Percentiles rank a stretch among this genome's conserved stretches.
Evolutionary conservation across 1,140 invertebrate species (phyloP).

Genomic region (Amyelois transitella): DNA sequence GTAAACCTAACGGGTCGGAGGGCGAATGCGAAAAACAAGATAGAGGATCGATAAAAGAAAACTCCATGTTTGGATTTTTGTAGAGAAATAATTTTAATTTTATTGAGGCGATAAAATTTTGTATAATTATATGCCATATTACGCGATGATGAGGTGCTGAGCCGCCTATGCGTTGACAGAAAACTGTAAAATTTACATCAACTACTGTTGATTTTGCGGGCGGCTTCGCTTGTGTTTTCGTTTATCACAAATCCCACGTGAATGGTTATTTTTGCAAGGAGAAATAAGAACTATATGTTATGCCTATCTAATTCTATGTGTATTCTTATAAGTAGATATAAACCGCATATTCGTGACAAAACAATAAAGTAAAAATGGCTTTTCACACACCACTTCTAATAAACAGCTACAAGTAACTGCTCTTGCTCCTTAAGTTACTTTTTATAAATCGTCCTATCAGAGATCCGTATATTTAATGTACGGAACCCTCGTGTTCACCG

Average conservation of each 20-base stretch:
- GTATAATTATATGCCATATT: conserved; percentile 1
- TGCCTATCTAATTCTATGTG: background rate
- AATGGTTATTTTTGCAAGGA: too few relatives aligned
- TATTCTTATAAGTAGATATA: too few relatives aligned
- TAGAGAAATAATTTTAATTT: conserved; percentile 4
- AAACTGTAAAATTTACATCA: background rate
- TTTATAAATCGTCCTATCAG: background rate
- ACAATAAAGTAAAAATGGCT: too few relatives aligned
- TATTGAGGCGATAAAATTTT: conserved; percentile 1
- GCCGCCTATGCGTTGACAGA: background rate
- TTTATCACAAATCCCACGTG: too few relatives aligned
- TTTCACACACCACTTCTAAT: too few relatives aligned
- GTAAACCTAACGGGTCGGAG: conserved; percentile 63
- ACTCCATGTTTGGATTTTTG: conserved; percentile 3
- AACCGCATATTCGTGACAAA: too few relatives aligned
- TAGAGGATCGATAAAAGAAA: conserved; percentile 31
- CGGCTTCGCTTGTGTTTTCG: too few relatives aligned
- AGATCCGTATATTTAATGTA: conserved; percentile 24
- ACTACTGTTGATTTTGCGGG: too few relatives aligned
- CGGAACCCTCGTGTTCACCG: conserved; percentile 28
- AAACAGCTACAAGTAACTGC: too few relatives aligned
- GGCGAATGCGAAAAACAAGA: conserved; percentile 37
- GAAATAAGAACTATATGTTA: too few relatives aligned
- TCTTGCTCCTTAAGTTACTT: too few relatives aligned
- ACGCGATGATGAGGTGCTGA: background rate